These are phyloP conservation scores for Callipepla californica DNA, from an alignment of 2,113 vertebrate genomes.

Conservation along the genomic window DNA sequence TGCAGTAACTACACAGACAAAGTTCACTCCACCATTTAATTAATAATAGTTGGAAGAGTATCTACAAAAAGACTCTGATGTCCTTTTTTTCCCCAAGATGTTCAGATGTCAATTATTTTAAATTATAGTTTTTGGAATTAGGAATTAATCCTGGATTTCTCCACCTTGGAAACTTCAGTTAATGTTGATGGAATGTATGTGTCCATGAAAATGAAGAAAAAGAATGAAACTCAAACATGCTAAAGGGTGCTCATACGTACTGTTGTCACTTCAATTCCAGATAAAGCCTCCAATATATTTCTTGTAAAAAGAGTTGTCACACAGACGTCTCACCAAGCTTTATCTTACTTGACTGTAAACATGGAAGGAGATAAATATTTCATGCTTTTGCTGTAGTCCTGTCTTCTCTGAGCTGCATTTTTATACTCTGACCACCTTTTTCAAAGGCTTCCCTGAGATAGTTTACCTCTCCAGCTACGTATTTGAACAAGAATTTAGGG, in stretches of 20 bases:
- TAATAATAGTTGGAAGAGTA: background rate
- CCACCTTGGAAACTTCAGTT: background rate
- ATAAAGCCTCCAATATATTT: background rate
- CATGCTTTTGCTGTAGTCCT: background rate
- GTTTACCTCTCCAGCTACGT: background rate
- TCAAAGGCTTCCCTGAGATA: background rate
- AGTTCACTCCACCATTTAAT: background rate
- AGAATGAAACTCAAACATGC: background rate
- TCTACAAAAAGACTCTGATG: background rate
- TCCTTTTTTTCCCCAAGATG: background rate
- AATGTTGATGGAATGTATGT: background rate
- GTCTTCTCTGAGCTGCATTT: background rate
- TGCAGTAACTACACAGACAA: background rate
- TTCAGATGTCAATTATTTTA: background rate
- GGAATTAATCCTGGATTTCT: background rate
- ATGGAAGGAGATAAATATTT: background rate
- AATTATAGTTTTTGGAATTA: background rate
- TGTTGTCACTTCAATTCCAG: background rate
- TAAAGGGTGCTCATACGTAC: background rate
- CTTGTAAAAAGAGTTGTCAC: background rate
- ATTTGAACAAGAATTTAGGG: background rate
- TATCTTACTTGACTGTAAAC: background rate
- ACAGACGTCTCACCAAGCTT: background rate
- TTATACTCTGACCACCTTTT: background rate
- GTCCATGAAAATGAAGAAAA: background rate